Percentiles rank a stretch among this genome's conserved stretches.
Evolutionary conservation across 2,888 invertebrate genomes (phyloP).

Genomic region (Drosophila melanocephala): DNA sequence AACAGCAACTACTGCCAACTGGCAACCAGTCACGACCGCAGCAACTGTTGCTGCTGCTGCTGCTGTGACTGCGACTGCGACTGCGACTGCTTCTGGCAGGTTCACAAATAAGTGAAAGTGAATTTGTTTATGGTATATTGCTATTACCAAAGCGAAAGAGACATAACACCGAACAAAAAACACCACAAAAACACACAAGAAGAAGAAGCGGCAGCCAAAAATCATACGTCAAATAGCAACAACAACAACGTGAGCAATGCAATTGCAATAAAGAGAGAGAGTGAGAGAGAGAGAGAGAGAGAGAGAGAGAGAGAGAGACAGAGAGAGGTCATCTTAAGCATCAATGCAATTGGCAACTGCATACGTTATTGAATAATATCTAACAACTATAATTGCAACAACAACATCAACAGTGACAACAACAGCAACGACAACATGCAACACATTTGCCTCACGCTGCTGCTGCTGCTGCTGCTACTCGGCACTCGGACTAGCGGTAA

Average conservation of each 20-base stretch:
- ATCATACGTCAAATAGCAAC: background rate
- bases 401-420: conserved; percentile 1
- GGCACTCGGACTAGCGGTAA: conserved; percentile 47
- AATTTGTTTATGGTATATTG: conserved; percentile 78
- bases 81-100: conserved; percentile 45
- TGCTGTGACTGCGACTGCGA: conserved; percentile 7
- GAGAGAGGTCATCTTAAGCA: conserved; percentile 6
- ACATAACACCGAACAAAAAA: conserved; percentile 54
- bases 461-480: conserved; percentile 38
- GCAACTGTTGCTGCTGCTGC: conserved; percentile 22
- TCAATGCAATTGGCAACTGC: conserved; percentile 29
- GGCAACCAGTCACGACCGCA: conserved; percentile 53
- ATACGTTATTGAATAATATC: conserved; percentile 26
- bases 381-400: conserved; percentile 21
- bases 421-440: conserved; percentile 35
- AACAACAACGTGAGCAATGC: conserved; percentile 21
- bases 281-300: background rate
- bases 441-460: conserved; percentile 37
- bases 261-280: conserved; percentile 12
- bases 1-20: conserved; percentile 17
- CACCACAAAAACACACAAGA: conserved; percentile 8
- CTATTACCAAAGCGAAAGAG: conserved; percentile 73
- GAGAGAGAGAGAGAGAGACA: background rate
- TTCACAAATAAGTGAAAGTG: conserved; percentile 79
- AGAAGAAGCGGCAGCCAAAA: conserved; percentile 16